A percentile compares a stretch with the other conserved stretches of the same genome.
Evolutionary conservation across 2,888 invertebrate genomes (phyloP).

Genomic region (Metallyticus violacea): DNA sequence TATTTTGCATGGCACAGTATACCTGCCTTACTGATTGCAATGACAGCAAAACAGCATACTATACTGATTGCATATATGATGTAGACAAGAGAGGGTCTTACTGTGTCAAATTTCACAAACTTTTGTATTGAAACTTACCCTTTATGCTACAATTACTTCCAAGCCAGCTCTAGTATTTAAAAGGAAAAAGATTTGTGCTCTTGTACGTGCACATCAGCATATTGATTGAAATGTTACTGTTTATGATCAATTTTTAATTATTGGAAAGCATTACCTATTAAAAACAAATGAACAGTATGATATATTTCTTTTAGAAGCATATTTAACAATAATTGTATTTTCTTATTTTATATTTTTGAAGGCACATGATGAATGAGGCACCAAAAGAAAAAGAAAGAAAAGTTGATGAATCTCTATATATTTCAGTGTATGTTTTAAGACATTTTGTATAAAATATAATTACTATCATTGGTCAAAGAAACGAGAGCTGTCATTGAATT

Average conservation of each 20-base stretch:
- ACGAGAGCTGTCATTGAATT: background rate
- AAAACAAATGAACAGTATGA: background rate
- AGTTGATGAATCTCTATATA: background rate
- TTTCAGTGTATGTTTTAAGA: background rate
- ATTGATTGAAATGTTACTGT: background rate
- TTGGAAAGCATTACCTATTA: background rate
- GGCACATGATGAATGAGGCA: background rate
- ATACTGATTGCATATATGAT: no score
- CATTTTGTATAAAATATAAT: background rate
- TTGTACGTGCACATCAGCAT: no score
- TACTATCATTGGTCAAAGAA: background rate
- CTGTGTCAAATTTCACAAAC: no score
- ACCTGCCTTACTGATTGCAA: no score
- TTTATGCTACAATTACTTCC: no score
- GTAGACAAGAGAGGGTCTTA: no score
- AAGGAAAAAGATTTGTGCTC: no score
- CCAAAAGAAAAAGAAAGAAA: background rate
- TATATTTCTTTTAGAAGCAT: background rate
- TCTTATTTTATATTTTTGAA: background rate
- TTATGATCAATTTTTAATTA: background rate
- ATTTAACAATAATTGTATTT: background rate
- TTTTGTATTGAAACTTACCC: no score
- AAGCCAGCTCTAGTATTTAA: no score
- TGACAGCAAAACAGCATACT: no score
- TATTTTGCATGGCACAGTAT: no score